Percentiles rank a stretch among this genome's conserved stretches.
phyloP scores from a whole-genome alignment of 2,888 invertebrate species.

The Agriopis leucophaearia region DNA sequence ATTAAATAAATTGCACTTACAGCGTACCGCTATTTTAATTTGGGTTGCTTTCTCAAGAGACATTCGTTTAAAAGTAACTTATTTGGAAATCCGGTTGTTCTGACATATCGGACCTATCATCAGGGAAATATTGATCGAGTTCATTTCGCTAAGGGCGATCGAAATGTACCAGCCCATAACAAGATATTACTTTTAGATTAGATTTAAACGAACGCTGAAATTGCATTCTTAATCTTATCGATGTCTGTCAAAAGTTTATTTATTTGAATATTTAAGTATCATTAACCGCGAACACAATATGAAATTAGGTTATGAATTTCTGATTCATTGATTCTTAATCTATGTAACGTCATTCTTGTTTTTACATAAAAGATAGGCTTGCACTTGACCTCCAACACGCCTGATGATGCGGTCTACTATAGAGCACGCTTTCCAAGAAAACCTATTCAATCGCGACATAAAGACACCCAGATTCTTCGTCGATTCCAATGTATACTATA shows the following conservation, averaged over 20 bases:
- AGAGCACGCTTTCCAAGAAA: no score
- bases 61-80: slow-evolving; percentile 48
- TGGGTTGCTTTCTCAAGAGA: slow-evolving; percentile 65
- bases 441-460: no score
- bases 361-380: no score
- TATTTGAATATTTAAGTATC: background rate
- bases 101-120: slow-evolving; percentile 44
- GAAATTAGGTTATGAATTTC: background rate
- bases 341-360: background rate
- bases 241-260: slow-evolving; percentile 17
- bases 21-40: slow-evolving; percentile 65
- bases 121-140: slow-evolving; percentile 47
- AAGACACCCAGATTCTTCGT: background rate
- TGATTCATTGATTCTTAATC: background rate
- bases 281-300: background rate
- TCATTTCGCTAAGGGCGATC: slow-evolving; percentile 43
- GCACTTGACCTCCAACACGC: no score
- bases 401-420: no score
- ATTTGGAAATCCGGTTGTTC: slow-evolving; percentile 46
- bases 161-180: slow-evolving; percentile 30
- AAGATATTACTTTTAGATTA: slow-evolving; percentile 25
- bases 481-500: background rate
- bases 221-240: slow-evolving; percentile 13
- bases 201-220: slow-evolving; percentile 19
- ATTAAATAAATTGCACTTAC: slow-evolving; percentile 61